Evolutionary conservation across 2,888 invertebrate species (phyloP).

Genomic region (Eupithecia centaureata): DNA sequence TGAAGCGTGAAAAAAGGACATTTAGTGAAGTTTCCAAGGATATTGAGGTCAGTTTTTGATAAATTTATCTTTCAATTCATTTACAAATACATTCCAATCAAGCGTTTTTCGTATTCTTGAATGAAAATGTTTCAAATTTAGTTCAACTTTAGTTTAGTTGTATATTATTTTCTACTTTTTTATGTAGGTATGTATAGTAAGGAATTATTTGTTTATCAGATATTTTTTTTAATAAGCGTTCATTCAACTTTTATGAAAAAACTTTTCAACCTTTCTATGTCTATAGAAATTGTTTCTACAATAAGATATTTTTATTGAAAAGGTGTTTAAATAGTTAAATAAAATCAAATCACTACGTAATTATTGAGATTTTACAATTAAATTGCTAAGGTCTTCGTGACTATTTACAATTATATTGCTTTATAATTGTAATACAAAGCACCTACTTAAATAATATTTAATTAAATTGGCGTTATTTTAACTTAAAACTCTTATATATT

Average conservation of each 20-base stretch:
- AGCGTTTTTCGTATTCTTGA: background rate
- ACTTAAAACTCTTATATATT: background rate
- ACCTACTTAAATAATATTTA: background rate
- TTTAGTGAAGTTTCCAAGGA: slow-evolving; percentile 37
- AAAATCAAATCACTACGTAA: background rate
- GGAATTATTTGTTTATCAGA: background rate
- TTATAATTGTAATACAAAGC: background rate
- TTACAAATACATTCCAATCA: background rate
- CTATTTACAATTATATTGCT: background rate
- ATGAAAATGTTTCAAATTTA: background rate
- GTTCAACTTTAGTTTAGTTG: background rate
- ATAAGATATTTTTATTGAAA: background rate
- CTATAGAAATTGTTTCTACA: no score
- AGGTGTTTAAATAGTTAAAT: background rate
- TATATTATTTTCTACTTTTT: background rate
- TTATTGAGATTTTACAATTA: background rate
- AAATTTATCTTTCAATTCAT: background rate
- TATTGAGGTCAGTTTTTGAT: slow-evolving; percentile 38
- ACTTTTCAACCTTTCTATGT: no score
- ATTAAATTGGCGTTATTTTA: background rate
- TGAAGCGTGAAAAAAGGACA: slow-evolving; percentile 16
- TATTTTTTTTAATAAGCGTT: background rate
- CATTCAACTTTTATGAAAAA: background rate
- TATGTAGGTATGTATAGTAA: background rate
- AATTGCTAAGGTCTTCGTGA: background rate